Evolutionary conservation across 2,113 vertebrate genomes (phyloP), one percentile per base, ranked within the genome.

Genomic region (Labeo catla): DNA sequence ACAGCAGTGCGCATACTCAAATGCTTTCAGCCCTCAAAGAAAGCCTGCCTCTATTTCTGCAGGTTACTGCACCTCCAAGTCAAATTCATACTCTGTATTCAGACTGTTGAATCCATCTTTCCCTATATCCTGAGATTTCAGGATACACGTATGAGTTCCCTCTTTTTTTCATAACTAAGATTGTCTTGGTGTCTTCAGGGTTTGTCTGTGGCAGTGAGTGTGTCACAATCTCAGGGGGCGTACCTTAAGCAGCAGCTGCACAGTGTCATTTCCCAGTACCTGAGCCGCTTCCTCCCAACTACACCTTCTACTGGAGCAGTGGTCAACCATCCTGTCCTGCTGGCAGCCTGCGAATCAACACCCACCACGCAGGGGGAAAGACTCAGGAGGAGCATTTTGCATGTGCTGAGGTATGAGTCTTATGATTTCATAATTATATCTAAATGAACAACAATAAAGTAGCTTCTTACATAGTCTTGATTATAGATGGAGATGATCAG

Each of bases 221-320:
- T 96, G 68, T 96, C 96, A 85, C 98, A 97, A 88, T 95, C 92
- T 0, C 95, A 98, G 91, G 94, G 94, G 6, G 91, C 93, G 36
- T 96, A 97, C 92, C 92, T 99, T 90, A 98, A 96, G 91, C 96
- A 99, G 45, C 95, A 98, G 89, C 95, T 99, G 21, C 94, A 94
- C 76, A 96, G 90, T 70, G 94, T 98, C 28, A 93, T 95, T 88
- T 93, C 89, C 11, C 96, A 97, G 39, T 99, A 98, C 87, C 95
- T 99, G 84, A 95, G 96, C n/a, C 95, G 97, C 6, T 99, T 99
- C 90, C 96, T 99, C 54, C 96, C 97, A 10, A 84, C 95, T 21
- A 93, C 96, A 0, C 95, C 96, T 0, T 91, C 93, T 0, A 16
- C 13, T 0, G 90, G 90, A 15, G 65, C 88, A 73, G 83, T 94